Evolutionary conservation across 2,797 vertebrate species (phyloP).

Genomic region (Enteromius argenteus): DNA sequence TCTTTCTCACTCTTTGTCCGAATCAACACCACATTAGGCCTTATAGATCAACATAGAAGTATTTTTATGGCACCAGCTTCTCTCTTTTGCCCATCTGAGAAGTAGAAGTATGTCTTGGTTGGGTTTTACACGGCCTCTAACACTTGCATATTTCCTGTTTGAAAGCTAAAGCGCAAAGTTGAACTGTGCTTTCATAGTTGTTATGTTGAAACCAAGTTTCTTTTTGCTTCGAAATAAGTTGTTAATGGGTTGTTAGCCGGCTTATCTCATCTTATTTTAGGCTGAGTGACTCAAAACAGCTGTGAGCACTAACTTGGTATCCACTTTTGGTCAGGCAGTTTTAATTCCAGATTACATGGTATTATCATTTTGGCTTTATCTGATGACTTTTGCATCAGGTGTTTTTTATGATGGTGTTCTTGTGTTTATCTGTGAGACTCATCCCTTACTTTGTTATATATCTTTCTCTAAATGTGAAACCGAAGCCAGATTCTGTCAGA

Average conservation of each 20-base stretch:
- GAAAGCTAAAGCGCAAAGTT: neutral
- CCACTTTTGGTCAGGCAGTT: neutral
- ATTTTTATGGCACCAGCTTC: constrained; percentile 17
- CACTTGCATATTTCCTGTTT: constrained; percentile 46
- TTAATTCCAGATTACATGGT: constrained; percentile 25
- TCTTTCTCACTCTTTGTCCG: constrained; percentile 1
- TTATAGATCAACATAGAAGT: neutral
- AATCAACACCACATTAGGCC: neutral
- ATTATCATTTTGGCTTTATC: constrained; percentile 29
- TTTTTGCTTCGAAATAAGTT: neutral
- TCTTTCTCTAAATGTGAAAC: neutral
- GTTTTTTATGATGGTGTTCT: neutral
- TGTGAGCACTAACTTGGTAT: neutral
- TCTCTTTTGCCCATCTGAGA: constrained; percentile 21
- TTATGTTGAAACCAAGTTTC: neutral
- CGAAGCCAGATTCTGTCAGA: neutral
- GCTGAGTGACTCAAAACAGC: constrained; percentile 11
- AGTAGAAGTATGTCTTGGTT: constrained; percentile 31
- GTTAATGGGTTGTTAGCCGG: neutral
- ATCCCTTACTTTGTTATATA: neutral
- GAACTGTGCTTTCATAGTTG: neutral
- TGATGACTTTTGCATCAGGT: constrained; percentile 5
- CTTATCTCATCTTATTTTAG: constrained; percentile 1
- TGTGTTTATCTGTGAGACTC: neutral
- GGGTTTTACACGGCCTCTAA: constrained; percentile 7